Base-by-base conservation (phyloP, 2,113 vertebrate species). In the Dasyprocta punctata region DNA sequence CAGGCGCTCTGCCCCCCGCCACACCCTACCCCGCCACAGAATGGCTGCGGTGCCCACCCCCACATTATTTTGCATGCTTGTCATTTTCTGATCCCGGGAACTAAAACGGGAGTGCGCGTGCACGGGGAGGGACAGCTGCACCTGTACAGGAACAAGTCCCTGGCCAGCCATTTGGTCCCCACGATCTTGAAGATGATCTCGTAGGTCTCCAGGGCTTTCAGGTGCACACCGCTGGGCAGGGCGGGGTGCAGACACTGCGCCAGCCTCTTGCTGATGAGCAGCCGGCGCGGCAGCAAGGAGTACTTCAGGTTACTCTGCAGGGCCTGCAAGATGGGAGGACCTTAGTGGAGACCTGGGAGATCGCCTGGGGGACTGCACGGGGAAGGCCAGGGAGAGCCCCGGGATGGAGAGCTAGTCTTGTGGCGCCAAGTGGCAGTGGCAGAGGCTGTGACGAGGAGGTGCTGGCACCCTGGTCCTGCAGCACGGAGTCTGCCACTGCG, bases 181-280 rank as follows among this genome's bases (percentile, higher is more conserved):
- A 99, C 99, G 67, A 99, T 99, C 98, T 99, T 99, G 87, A 99
- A 99, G 98, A 99, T 99, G 65, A 99, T 99, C 97, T 99, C 99
- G 11, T 99, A 99, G 38, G 99, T 99, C 97, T 99, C 99, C 30
- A 99, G 98, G 49, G 99, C 99, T 96, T 99, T 99, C 36, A 99
- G 98, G 97, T 99, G 99, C 47, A 99, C 99, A 0, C 99, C 99
- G 19, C 99, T 99, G 86, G 99, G 99, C 95, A 99, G 98, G 54
- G 99, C 99, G 1, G 99, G 99, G 89, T 99, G 99, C 92, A 99
- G 95, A 91, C 99, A 99, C 92, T 99, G 99, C 44, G 99, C 99
- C 10, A 99, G 97, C 87, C 99, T 99, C 98, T 99, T 99, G 95
- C 99, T 99, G 97, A 99, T 99, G 89, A 99, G 98, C 95, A 99